Evolutionary conservation across 1,140 invertebrate species (phyloP).

Genomic region (Drosophila funebris): DNA sequence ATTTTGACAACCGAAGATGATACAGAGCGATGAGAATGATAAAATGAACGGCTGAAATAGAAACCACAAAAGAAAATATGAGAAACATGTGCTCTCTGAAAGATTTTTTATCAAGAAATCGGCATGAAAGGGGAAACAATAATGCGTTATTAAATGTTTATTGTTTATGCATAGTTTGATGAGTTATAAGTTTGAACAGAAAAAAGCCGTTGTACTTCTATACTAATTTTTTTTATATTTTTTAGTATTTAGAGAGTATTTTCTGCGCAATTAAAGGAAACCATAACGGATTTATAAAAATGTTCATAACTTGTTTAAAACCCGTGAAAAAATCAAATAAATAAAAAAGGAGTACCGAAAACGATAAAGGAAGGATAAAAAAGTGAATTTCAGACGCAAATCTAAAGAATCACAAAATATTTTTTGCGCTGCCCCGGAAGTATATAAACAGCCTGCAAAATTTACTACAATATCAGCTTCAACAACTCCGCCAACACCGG

Average conservation of each 20-base stretch:
- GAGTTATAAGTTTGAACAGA: background rate
- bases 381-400: slow-evolving; percentile 5
- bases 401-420: slow-evolving; percentile 35
- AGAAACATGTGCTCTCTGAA: slow-evolving; percentile 27
- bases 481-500: slow-evolving; percentile 45
- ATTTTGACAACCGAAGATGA: slow-evolving; percentile 11
- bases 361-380: slow-evolving; percentile 15
- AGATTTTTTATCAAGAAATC: slow-evolving; percentile 10
- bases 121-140: too few relatives aligned
- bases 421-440: slow-evolving; percentile 44
- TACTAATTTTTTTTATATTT: slow-evolving; percentile 3
- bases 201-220: background rate
- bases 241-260: slow-evolving; percentile 4
- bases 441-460: slow-evolving; percentile 67
- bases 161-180: background rate
- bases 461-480: slow-evolving; percentile 65
- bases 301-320: slow-evolving; percentile 49
- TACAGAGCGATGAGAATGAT: background rate
- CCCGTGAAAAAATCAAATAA: slow-evolving; percentile 38
- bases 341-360: slow-evolving; percentile 8
- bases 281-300: slow-evolving; percentile 33
- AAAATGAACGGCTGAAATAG: background rate
- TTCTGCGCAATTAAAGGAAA: slow-evolving; percentile 14
- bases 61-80: slow-evolving; percentile 7
- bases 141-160: background rate